Evolutionary conservation across 1,140 invertebrate genomes (phyloP), one percentile per base, ranked within the genome.

Genomic region (fruit fly (Drosophila melanogaster)): DNA sequence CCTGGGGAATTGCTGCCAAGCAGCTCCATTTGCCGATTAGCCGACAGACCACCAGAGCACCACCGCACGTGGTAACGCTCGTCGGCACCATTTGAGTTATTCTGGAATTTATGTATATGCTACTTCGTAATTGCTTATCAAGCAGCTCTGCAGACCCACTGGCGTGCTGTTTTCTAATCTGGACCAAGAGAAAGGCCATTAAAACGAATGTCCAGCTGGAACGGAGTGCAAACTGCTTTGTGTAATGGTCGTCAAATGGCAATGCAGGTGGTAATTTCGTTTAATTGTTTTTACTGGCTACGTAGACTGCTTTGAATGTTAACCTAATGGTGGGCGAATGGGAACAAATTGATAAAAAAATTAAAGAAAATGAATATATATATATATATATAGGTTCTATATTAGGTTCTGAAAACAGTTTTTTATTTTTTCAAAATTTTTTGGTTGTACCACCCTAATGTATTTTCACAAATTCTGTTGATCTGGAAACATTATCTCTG

Each of bases 21-120:
- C 74, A 75, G 24, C 56, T 85, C 74, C 81, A 81, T 80, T 81
- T 87, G 78, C 76, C 73, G 59, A 62, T 86, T 86, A 69, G 55
- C 50, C 50, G 84, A 81, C 43, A 30, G 26, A 8, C 59, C 60
- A 43, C 46, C 72, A 57, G 77, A 38, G 37, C 3, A 11, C 59
- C 65, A 47, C 46, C 72, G 60, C 83, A 78, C 78, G 57, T 71
- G 81, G 62, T 59, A 49, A 64, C 59, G 59, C 44, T 71, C 71
- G 11, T 35, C 64, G 78, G 72, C 56, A 38, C 50, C 55, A 46
- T 59, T 55, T 66, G 75, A 78, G 35, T 71, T 60, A 78, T 37
- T 58, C 44, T 66, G 67, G 50, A 77, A 77, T 56, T 58, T 62
- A 69, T 56, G 54, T 62, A 69, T 64, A 77, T 81, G 14, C 14